phyloP scores from a whole-genome alignment of 2,888 invertebrate genomes.

The Papilio protenor region DNA sequence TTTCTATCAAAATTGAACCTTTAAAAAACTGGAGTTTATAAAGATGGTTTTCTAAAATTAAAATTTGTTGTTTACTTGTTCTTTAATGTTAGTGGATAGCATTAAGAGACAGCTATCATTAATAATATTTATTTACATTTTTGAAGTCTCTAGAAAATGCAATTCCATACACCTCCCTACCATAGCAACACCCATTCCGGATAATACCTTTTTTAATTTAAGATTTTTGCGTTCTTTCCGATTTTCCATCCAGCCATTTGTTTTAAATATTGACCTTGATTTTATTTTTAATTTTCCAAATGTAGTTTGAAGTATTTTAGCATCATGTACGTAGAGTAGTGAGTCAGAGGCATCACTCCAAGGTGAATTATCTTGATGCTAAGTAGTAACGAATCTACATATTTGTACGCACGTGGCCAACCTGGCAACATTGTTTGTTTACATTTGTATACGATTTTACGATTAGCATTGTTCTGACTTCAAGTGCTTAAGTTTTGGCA shows the following conservation, averaged over 20 bases:
- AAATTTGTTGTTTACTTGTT: not conserved
- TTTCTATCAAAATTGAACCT: too few relatives aligned
- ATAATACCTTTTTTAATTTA: not conserved
- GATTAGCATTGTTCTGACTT: not conserved
- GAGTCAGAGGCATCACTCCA: conserved; percentile 25
- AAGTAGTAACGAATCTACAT: conserved; percentile 25
- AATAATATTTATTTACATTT: too few relatives aligned
- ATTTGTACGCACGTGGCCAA: conserved; percentile 20
- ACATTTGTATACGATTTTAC: conserved; percentile 20
- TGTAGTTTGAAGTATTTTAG: not conserved
- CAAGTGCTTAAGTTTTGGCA: not conserved
- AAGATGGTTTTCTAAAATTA: not conserved
- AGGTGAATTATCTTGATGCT: conserved; percentile 30
- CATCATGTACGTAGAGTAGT: conserved; percentile 5
- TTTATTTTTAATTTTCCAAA: conserved; percentile 10
- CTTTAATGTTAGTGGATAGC: too few relatives aligned
- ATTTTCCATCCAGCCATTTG: not conserved
- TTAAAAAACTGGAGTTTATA: not conserved
- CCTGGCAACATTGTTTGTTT: conserved; percentile 33
- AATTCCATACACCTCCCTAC: too few relatives aligned
- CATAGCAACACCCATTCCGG: not conserved
- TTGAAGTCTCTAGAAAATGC: too few relatives aligned
- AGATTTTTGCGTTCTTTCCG: not conserved
- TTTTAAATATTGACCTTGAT: not conserved
- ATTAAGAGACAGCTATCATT: too few relatives aligned